Evolutionary conservation across 2,888 invertebrate species (phyloP), one percentile per base, ranked within the genome.

Genomic region (Agriopis marginaria): DNA sequence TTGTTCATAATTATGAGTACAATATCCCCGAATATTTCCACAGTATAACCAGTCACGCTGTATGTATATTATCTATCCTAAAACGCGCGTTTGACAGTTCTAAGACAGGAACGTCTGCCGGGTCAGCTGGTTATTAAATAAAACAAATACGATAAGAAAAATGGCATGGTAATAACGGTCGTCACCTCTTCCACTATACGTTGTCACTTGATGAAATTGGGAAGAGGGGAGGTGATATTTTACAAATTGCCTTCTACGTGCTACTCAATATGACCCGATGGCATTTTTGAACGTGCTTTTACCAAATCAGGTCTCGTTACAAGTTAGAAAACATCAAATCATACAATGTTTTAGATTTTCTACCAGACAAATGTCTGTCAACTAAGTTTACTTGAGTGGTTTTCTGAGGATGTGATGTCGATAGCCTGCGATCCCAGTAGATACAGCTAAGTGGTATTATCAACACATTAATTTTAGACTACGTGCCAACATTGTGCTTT

Each of bases 131-230:
- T n/a, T n/a, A n/a, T n/a, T n/a, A n/a, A 32, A 32, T 17, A 17
- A 12, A n/a, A 54, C 9, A 32, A 9, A 40, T 32, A 4, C 32
- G 3, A 5, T 32, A 32, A 32, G 11, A 9, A 54, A 54, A 5
- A 12, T 6, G n/a, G 0, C 10, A 14, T 12, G 8, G 10, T 17
- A 8, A 8, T 56, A 8, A 9, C 0, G 9, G 45, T 60, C 4
- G 51, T 39, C 23, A 10, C 32, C 69, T 69, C 69, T 65, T n/a
- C 23, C 14, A 17, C 69, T 69, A 68, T 12, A 49, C 12, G 54
- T 40, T 68, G 63, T 59, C 61, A 61, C 56, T 69, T 61, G 64
- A 65, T 69, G 69, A 56, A 64, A 69, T 68, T 54, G 60, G 68
- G 68, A 68, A 55, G 68, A 60, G 60, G 68, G 64, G 68, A 60